Evolutionary conservation across 2,797 vertebrate species (phyloP), one percentile per base, ranked within the genome.

Genomic region (Gallinago solitaria): DNA sequence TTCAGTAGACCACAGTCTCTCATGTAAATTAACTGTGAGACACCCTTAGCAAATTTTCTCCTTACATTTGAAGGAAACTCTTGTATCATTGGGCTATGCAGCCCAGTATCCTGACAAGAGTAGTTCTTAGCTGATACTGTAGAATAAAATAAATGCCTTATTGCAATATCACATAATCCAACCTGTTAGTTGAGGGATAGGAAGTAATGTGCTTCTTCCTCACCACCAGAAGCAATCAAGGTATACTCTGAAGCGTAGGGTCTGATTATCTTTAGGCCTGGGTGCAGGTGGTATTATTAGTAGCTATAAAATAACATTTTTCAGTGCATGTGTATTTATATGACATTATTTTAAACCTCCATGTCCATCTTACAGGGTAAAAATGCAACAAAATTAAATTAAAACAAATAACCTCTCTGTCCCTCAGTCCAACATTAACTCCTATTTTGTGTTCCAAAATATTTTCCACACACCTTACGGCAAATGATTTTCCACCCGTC

Each of bases 381-480:
- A 84, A 96, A 92, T 30, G 3, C 48, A 68, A 68, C 68, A 32
- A 56, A 92, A 82, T 17, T 47, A 92, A 93, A 95, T 83, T 82
- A 86, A 96, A 87, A 11, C 12, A 28, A 64, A 83, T 64, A 73
- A 79, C 28, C 67, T 86, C 9, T 15, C 24, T 45, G 10, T n/a
- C 20, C 27, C 57, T 18, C 41, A 33, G 1, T 48, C 51, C 59
- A 69, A 33, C 33, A 23, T 48, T 32, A 61, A 32, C 43, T 83
- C 45, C 61, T 32, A 21, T 93, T 80, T 78, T 97, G 91, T 94
- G 63, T 80, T 97, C 90, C 95, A 68, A 88, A 97, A 96, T 83
- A 84, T 83, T 96, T 96, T 96, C 87, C 89, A 93, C 91, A 86
- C 41, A 70, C 74, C 77, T 97, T 94, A 92, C 92, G 96, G 95